Conservation (phyloP, 2,888 invertebrate genomes). For the Lasioglossum morio region DNA sequence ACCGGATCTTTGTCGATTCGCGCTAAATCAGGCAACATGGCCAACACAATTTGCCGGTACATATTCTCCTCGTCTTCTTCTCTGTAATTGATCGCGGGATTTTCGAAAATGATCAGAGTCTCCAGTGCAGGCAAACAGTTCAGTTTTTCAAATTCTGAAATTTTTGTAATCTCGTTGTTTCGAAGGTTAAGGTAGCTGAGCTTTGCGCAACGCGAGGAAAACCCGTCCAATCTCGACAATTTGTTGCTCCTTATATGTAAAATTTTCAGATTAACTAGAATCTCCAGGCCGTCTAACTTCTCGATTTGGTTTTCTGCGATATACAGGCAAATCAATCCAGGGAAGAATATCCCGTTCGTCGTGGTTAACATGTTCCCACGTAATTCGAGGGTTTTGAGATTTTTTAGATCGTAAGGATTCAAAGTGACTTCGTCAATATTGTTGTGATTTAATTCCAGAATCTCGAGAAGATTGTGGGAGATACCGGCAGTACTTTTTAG, state of each 20-base stretch:
- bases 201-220: conserved; percentile 83
- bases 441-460: conserved; percentile 87
- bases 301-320: conserved; percentile 90
- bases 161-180: conserved; percentile 85
- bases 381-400: conserved; percentile 86
- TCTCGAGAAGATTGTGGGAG: conserved; percentile 86
- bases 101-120: conserved; percentile 86
- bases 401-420: conserved; percentile 76
- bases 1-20: conserved; percentile 86
- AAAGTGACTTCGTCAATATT: conserved; percentile 77
- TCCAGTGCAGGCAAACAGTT: conserved; percentile 85
- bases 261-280: conserved; percentile 87
- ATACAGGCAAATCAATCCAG: conserved; percentile 89
- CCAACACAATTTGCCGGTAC: conserved; percentile 85
- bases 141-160: conserved; percentile 86
- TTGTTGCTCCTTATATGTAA: conserved; percentile 91
- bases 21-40: conserved; percentile 86
- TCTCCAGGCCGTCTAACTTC: conserved; percentile 87
- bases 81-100: conserved; percentile 83
- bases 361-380: conserved; percentile 85
- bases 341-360: conserved; percentile 85
- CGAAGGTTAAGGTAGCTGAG: conserved; percentile 87
- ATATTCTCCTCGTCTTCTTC: conserved; percentile 60
- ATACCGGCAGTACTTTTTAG: conserved; percentile 86
- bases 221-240: conserved; percentile 86